A percentile compares a stretch with the other conserved stretches of the same genome.
Conservation (phyloP, 2,113 vertebrate species). For the Osmerus mordax region DNA sequence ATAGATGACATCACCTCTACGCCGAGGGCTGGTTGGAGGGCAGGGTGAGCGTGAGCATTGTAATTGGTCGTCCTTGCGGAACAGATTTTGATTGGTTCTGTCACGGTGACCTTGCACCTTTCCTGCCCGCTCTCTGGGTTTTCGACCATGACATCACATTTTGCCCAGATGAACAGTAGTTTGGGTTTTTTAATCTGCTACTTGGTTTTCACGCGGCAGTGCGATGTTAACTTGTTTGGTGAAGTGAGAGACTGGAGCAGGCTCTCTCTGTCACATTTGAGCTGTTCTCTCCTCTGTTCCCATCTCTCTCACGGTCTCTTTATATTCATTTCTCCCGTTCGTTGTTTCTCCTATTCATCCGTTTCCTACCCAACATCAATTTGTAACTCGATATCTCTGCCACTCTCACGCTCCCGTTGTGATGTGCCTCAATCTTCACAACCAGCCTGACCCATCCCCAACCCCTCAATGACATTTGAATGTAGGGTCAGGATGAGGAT, state of each 20-base stretch:
- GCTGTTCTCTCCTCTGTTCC: neutral
- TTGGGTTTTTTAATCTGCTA: neutral
- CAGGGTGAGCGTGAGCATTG: constrained; percentile 25
- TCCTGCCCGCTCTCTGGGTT: constrained; percentile 1
- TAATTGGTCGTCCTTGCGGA: constrained; percentile 38
- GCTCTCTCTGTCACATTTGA: no score
- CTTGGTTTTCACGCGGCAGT: neutral
- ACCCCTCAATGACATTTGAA: no score
- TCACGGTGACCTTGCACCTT: constrained; percentile 52
- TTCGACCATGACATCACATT: constrained; percentile 7
- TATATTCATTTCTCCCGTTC: neutral
- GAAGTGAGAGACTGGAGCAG: neutral
- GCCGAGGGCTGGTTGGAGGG: constrained; percentile 28
- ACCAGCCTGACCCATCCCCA: no score
- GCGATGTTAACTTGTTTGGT: neutral
- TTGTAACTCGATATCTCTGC: no score
- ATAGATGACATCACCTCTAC: constrained; percentile 30
- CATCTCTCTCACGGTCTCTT: neutral
- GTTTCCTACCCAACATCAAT: neutral
- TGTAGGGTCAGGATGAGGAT: no score
- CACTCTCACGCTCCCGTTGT: no score
- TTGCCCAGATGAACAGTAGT: neutral
- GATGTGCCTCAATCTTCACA: no score
- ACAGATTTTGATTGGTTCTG: constrained; percentile 51
- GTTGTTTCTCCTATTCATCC: neutral